Evolutionary conservation across 2,113 vertebrate genomes (phyloP), one percentile per base, ranked within the genome.

Genomic region (Thalassarche chlororhynchos): DNA sequence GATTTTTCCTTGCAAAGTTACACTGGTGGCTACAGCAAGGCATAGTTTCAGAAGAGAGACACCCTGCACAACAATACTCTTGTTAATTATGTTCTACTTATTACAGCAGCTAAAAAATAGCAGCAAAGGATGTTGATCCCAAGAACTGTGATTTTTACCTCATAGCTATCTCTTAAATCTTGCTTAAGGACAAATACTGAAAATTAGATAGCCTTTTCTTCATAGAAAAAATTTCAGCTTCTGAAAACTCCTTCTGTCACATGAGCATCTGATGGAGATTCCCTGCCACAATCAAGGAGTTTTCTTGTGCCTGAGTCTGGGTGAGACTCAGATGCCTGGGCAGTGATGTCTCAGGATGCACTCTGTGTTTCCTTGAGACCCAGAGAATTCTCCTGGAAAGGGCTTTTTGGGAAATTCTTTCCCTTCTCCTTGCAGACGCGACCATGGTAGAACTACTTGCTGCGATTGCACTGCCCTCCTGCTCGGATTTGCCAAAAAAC

Each of bases 381-480:
- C 21, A 74, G 52, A 42, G 9, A 84, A 78, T 54, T 66, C 8
- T 80, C 12, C 38, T 44, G 19, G n/a, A 47, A 78, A 78, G 78
- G 13, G 1, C 8, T 38, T 92, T 77, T 47, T 21, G 17, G 16
- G 9, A 66, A 84, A n/a, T 55, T 62, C 20, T 69, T 72, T 74
- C 18, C 28, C 16, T 62, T 84, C 26, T 76, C 44, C 72, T 38
- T 8, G 6, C 25, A 55, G 49, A 34, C 2, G 0, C 14, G 40
- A 54, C n/a, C 28, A 31, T 8, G 10, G 31, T 47, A 83, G 66
- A 76, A 68, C 49, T 36, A 79, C 8, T 64, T 10, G 1, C 23
- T 42, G 17, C 0, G 0, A n/a, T 6, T 52, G 17, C 8, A 17
- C 2, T 8, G 14, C 51, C 60, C 14, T 81, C 24, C 29, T 58